Percentiles rank a stretch among this genome's conserved stretches.
Evolutionary conservation across 2,113 vertebrate species (phyloP).

Genomic region (Canis aureus): DNA sequence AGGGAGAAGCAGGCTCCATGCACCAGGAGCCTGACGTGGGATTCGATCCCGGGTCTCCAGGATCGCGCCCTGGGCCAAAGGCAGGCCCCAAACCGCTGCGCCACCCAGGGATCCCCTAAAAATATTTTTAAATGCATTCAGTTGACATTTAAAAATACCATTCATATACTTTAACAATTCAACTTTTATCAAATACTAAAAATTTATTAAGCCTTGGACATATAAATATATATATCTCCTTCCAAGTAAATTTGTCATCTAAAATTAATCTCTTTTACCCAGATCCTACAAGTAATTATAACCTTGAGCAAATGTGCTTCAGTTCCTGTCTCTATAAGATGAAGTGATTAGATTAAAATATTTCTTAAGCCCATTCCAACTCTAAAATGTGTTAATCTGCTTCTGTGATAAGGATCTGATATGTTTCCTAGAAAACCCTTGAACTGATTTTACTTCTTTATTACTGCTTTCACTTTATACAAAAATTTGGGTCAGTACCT

Average conservation of each 20-base stretch:
- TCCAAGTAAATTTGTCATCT: background rate
- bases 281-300: background rate
- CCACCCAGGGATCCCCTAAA: background rate
- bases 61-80: too few relatives aligned
- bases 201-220: background rate
- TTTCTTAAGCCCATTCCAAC: background rate
- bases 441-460: background rate
- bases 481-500: background rate
- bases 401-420: background rate
- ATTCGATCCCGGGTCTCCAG: too few relatives aligned
- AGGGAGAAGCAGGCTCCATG: too few relatives aligned
- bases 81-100: too few relatives aligned
- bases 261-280: background rate
- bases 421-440: background rate
- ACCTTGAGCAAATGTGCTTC: background rate
- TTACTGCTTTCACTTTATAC: background rate
- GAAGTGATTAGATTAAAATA: slow-evolving; percentile 8
- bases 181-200: background rate
- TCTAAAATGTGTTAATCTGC: background rate
- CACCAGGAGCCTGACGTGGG: too few relatives aligned
- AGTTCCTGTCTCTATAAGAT: background rate
- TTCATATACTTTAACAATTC: background rate
- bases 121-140: background rate
- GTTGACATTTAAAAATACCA: slow-evolving; percentile 22
- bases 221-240: background rate